phyloP scores from a whole-genome alignment of 2,797 vertebrate species.

The Chelon labrosus region DNA sequence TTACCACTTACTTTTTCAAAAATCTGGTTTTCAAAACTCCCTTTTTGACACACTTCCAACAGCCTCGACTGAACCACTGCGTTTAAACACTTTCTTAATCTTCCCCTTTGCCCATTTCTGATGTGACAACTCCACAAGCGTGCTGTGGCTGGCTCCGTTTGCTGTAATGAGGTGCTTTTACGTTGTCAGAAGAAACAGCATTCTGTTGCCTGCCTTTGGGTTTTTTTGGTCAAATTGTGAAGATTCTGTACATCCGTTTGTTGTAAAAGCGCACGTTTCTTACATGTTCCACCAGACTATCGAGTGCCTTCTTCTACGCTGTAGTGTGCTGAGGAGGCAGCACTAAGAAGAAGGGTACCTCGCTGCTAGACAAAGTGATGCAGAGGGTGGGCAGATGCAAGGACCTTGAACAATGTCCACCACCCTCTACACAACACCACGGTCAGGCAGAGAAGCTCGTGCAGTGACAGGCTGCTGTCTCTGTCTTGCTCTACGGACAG shows the following conservation, averaged over 20 bases:
- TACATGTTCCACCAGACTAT: not conserved
- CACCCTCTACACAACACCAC: too few relatives aligned
- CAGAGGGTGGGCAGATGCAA: too few relatives aligned
- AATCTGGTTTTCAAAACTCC: too few relatives aligned
- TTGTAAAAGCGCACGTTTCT: not conserved
- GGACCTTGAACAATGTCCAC: too few relatives aligned
- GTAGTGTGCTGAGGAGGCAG: too few relatives aligned
- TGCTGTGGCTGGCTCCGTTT: slow-evolving; percentile 4
- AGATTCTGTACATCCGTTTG: not conserved
- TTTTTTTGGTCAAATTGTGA: slow-evolving; percentile 7
- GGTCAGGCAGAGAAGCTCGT: too few relatives aligned
- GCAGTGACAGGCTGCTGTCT: too few relatives aligned
- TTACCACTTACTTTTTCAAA: too few relatives aligned
- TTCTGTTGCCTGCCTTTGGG: slow-evolving; percentile 10
- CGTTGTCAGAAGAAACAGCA: slow-evolving; percentile 12
- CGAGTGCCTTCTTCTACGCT: not conserved
- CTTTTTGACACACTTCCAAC: not conserved
- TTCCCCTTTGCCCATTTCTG: not conserved
- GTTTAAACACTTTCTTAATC: not conserved
- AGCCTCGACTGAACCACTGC: not conserved
- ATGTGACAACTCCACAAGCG: slow-evolving; percentile 18
- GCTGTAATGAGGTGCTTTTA: slow-evolving; percentile 31
- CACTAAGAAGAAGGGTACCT: too few relatives aligned
- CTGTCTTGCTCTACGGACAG: too few relatives aligned
- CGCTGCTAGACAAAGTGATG: too few relatives aligned